Conservation (phyloP, 2,888 invertebrate genomes). For the Himalopsyche japonica region DNA sequence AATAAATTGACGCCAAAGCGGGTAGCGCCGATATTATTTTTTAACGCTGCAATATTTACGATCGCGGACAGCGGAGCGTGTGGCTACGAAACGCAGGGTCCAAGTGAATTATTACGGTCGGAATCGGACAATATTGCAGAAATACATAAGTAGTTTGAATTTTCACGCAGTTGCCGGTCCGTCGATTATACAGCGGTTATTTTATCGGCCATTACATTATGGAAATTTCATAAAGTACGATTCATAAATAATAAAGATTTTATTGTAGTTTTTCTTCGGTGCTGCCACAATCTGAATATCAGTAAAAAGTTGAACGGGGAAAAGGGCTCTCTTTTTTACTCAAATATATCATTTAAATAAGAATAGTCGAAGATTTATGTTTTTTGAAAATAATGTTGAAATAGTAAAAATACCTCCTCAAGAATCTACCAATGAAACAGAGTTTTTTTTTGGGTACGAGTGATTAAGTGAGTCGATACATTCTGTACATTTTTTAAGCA, state of each 20-base stretch:
- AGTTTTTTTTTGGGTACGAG: no score
- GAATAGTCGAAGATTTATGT: no score
- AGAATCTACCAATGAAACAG: no score
- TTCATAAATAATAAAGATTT: neutral
- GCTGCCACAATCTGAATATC: no score
- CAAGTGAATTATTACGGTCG: neutral
- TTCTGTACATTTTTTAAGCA: no score
- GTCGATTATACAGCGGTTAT: neutral
- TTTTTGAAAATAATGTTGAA: no score
- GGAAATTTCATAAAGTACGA: neutral
- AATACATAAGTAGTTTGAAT: neutral
- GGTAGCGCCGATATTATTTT: neutral
- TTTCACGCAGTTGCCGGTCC: neutral
- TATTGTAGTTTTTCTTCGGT: no score
- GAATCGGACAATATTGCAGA: neutral
- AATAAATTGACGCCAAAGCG: neutral
- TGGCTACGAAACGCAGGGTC: neutral
- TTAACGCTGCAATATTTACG: neutral
- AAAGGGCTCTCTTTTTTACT: no score
- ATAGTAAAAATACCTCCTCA: no score
- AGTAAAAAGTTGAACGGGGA: no score
- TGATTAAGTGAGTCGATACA: no score
- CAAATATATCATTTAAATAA: no score
- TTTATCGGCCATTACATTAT: neutral
- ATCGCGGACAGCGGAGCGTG: neutral